These are phyloP conservation scores for Melipona beecheii DNA, from an alignment of 2,888 invertebrate species.

Conservation along the genomic window DNA sequence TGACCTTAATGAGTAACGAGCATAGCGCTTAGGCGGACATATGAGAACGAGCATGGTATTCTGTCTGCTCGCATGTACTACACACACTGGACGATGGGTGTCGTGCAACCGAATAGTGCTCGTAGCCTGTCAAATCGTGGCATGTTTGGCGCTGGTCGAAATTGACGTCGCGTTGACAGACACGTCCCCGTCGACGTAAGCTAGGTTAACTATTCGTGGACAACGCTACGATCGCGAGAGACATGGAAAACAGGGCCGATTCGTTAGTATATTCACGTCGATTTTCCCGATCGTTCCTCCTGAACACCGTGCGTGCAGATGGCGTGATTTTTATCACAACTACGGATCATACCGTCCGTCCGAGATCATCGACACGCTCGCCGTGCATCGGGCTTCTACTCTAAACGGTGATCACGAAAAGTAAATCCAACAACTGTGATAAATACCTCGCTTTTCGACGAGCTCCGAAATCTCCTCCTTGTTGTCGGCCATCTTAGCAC, in stretches of 20 bases:
- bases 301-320: slow-evolving; percentile 73
- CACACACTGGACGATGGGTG: slow-evolving; percentile 49
- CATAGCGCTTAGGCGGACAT: slow-evolving; percentile 69
- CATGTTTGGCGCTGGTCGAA: slow-evolving; percentile 52
- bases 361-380: slow-evolving; percentile 10
- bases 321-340: slow-evolving; percentile 74
- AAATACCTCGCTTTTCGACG: slow-evolving; percentile 83
- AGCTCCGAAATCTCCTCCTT: slow-evolving; percentile 84
- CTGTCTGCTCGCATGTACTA: slow-evolving; percentile 52
- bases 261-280: slow-evolving; percentile 50
- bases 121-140: slow-evolving; percentile 72
- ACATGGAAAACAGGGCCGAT: slow-evolving; percentile 34
- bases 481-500: slow-evolving; percentile 84
- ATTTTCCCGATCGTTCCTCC: slow-evolving; percentile 60
- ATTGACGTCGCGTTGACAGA: slow-evolving; percentile 59
- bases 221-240: slow-evolving; percentile 31
- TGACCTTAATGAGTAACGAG: slow-evolving; percentile 81
- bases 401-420: slow-evolving; percentile 49
- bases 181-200: slow-evolving; percentile 32
- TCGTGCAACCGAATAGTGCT: slow-evolving; percentile 56
- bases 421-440: slow-evolving; percentile 59
- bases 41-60: slow-evolving; percentile 56
- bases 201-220: slow-evolving; percentile 31
- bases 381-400: slow-evolving; percentile 31
- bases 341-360: slow-evolving; percentile 52